A percentile compares a stretch with the other conserved stretches of the same genome.
phyloP scores from a whole-genome alignment of 2,113 vertebrate species.

The Paraplagusia blochii region DNA sequence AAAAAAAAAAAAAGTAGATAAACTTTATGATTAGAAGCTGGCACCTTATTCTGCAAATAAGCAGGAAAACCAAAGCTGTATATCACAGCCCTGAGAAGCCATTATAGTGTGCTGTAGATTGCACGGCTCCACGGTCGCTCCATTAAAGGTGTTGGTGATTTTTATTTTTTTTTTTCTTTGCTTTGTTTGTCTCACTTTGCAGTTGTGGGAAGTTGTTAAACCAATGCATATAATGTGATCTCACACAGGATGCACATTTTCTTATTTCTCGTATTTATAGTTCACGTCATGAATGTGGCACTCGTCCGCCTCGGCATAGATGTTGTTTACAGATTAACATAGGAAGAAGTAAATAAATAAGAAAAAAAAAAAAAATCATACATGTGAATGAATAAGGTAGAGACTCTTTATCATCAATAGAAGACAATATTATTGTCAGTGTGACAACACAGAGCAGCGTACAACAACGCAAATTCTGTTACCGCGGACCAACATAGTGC shows the following conservation, averaged over 20 bases:
- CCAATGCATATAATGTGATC: neutral
- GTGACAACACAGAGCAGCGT: too few relatives aligned
- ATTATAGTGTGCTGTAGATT: constrained; percentile 1
- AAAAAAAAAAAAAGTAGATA: neutral
- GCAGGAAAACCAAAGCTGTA: neutral
- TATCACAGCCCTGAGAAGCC: neutral
- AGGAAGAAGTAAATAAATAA: too few relatives aligned
- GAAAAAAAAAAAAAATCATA: too few relatives aligned
- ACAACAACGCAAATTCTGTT: too few relatives aligned
- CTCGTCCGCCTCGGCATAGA: too few relatives aligned
- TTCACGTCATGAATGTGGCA: too few relatives aligned
- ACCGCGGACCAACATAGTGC: too few relatives aligned
- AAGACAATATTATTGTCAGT: too few relatives aligned
- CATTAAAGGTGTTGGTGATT: neutral
- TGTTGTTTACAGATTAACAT: too few relatives aligned
- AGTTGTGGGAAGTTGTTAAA: neutral
- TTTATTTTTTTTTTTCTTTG: neutral
- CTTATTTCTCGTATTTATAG: neutral
- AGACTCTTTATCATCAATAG: too few relatives aligned
- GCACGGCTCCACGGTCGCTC: neutral
- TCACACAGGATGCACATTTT: neutral
- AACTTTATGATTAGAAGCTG: constrained; percentile 5
- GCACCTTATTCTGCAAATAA: constrained; percentile 2
- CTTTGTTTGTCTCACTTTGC: neutral
- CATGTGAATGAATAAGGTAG: too few relatives aligned